Evolutionary conservation across 2,113 vertebrate species (phyloP), one percentile per base, ranked within the genome.

Genomic region (Podocnemis expansa): DNA sequence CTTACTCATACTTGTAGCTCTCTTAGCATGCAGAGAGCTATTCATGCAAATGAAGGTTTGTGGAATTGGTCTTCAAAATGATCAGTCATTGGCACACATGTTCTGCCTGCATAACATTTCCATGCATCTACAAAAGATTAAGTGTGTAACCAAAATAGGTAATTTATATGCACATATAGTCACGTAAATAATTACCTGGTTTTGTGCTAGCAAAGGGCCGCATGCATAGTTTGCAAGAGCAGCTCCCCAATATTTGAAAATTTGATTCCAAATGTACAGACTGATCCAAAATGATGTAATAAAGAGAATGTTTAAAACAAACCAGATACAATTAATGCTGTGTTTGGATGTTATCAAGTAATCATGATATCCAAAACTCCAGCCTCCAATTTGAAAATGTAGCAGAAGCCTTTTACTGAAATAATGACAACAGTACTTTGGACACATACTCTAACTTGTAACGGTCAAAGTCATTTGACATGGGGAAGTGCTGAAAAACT

Each of bases 291-390:
- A 55, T 34, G 85, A 47, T 52, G 58, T 80, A 80, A 84, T 6
- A 89, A 54, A 22, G 14, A 34, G 14, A 34, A 45, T 38, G 29
- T 52, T 89, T 85, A 81, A 89, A 94, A 91, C 22, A 94, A 67
- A 41, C 4, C 75, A 93, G 95, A 38, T 93, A 94, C 88, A 51
- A 89, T 88, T 94, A 96, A 95, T 91, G 90, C 52, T 93, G 97
- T 0, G 1, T 49, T 95, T 93, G 47, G 78, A 88, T 78, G 51
- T 91, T 51, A 91, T 89, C 86, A 58, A 73, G 47, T 80, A 78
- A 96, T 78, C 45, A 10, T 5, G 81, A 78, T n/a, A 79, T 93
- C 89, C 89, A 97, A 90, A 90, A 88, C 92, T 92, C 43, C 55
- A 75, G 52, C 2, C 0, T 2, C n/a, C 80, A 90, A 88, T 91